Base-by-base conservation (phyloP, 2,113 vertebrate genomes). In the Passer montanus region DNA sequence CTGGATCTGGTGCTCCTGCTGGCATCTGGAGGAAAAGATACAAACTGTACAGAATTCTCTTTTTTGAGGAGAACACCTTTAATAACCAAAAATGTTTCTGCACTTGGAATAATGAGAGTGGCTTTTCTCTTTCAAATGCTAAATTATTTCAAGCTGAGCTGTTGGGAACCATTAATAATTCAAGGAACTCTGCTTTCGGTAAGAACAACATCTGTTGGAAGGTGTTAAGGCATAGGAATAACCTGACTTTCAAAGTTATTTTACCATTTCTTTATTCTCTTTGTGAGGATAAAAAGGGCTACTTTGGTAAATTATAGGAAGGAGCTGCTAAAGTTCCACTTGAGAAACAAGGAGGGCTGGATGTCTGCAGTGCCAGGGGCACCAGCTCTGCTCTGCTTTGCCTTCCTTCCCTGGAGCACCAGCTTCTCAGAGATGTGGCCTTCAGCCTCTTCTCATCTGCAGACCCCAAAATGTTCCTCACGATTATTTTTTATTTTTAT, bases 161-260 rank as follows among this genome's bases (percentile, higher is more conserved):
- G 94, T 97, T 97, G 97, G 97, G 97, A 95, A 94, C 93, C 90
- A 97, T 96, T 97, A 97, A 97, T 97, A 97, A 98, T 97, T 97
- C 96, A 97, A 94, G 90, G 52, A 82, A 91, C 73, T 95, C 74
- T 83, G 85, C 94, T 96, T 94, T 96, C 46, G 26, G 67, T 97
- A 88, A 95, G 96, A 97, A 91, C 89, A 96, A 93, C 95, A 96
- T 95, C 92, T 95, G 95, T 95, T 94, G 95, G 83, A 94, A 97
- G 94, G 93, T 95, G 89, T 91, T 92, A 94, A 89, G 95, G 89
- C 72, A 62, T n/a, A 93, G 81, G 67, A 87, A 92, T 76, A 94
- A 93, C 64, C 81, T 75, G 81, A 88, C 50, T 96, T 94, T 86
- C 91, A 91, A 84, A 93, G 85, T 87, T 75, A 87, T 73, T 92